Evolutionary conservation across 2,113 vertebrate species (phyloP).

Genomic region (Rynchops niger): DNA sequence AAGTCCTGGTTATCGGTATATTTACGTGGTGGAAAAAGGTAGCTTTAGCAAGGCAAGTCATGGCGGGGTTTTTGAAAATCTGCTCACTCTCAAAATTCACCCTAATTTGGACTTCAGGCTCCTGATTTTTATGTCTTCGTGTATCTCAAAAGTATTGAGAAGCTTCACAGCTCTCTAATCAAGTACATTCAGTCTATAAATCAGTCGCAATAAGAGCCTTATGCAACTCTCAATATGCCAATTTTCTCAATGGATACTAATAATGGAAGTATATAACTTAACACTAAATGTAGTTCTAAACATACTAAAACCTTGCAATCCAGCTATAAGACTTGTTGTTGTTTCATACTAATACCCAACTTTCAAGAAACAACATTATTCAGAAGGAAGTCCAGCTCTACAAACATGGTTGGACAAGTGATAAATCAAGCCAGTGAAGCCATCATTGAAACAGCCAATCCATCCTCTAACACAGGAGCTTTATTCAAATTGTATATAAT

Average conservation of each 20-base stretch:
- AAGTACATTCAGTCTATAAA: neutral
- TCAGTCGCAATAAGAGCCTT: neutral
- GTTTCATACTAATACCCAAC: neutral
- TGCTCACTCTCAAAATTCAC: neutral
- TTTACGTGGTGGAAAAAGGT: neutral
- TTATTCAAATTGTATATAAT: neutral
- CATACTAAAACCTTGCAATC: neutral
- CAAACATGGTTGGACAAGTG: neutral
- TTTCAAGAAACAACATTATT: neutral
- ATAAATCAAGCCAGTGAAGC: neutral
- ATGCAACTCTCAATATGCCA: neutral
- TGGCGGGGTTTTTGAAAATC: neutral
- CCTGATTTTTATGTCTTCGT: neutral
- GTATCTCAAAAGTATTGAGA: neutral
- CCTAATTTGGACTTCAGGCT: neutral
- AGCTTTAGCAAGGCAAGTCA: neutral
- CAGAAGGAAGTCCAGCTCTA: neutral
- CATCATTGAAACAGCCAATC: neutral
- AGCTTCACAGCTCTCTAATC: neutral
- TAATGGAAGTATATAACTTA: neutral
- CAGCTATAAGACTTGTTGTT: neutral
- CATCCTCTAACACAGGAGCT: neutral
- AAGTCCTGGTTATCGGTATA: neutral
- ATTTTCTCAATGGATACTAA: neutral
- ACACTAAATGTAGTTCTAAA: neutral